A percentile compares a stretch with the other conserved stretches of the same genome.
phyloP scores from a whole-genome alignment of 2,888 invertebrate genomes.

The Tenthredo notha region DNA sequence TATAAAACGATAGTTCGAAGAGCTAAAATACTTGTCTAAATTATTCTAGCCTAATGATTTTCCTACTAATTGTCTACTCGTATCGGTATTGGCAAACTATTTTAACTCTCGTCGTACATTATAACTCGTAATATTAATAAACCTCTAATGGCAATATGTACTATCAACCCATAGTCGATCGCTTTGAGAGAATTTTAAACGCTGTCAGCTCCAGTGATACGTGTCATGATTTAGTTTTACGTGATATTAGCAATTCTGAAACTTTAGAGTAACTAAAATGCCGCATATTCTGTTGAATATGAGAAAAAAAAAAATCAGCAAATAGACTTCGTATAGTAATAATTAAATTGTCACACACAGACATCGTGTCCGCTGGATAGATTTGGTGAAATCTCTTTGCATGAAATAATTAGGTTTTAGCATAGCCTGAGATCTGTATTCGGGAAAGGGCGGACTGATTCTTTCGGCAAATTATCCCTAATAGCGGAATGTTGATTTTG shows the following conservation, averaged over 20 bases:
- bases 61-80: background rate
- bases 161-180: background rate
- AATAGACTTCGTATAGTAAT: background rate
- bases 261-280: background rate
- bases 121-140: background rate
- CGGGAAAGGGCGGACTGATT: background rate
- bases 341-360: background rate
- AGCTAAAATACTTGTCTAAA: background rate
- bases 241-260: background rate
- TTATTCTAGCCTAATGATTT: conserved; percentile 14
- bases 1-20: background rate
- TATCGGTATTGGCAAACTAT: background rate
- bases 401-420: background rate
- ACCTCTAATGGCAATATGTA: background rate
- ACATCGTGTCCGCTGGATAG: background rate
- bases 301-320: background rate
- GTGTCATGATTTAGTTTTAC: background rate
- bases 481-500: conserved; percentile 5
- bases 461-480: background rate
- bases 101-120: background rate
- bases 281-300: background rate
- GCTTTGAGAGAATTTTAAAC: background rate
- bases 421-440: background rate
- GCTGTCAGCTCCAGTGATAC: background rate
- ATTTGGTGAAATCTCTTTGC: background rate